Conservation (phyloP, 2,113 vertebrate genomes). For the Thinocorus orbignyianus region DNA sequence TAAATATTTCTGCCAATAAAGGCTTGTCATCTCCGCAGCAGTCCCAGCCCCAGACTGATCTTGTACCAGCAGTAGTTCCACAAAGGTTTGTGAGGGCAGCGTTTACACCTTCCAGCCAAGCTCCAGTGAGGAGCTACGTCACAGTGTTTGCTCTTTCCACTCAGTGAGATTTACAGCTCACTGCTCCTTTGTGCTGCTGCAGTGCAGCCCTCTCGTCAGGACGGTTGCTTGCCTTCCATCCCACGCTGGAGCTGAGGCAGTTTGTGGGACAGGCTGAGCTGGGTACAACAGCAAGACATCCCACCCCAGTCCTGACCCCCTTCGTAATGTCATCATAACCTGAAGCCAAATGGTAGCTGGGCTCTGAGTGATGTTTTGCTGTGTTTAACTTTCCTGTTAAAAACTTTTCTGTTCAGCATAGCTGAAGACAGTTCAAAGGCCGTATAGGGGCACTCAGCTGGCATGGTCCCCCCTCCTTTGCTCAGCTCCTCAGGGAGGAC, state of each 20-base stretch:
- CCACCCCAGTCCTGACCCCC: background rate
- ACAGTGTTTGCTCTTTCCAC: background rate
- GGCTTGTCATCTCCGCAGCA: background rate
- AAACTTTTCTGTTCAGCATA: background rate
- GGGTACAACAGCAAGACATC: background rate
- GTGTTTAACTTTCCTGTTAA: background rate
- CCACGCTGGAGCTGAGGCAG: background rate
- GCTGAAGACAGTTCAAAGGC: background rate
- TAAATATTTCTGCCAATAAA: background rate
- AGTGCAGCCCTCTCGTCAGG: background rate
- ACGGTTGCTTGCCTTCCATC: fast-evolving
- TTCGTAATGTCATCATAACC: background rate
- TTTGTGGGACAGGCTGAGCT: background rate
- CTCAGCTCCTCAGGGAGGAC: fast-evolving
- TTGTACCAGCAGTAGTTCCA: background rate
- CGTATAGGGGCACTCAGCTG: background rate
- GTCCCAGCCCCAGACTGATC: background rate
- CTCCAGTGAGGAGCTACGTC: background rate
- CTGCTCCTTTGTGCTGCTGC: background rate
- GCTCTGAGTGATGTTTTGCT: background rate
- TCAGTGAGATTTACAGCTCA: background rate
- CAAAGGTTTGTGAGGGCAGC: background rate
- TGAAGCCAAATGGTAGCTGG: background rate
- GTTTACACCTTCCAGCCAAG: background rate
- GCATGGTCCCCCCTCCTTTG: fast-evolving